Evolutionary conservation across 2,797 vertebrate genomes (phyloP).

Genomic region (Thaleichthys pacificus): DNA sequence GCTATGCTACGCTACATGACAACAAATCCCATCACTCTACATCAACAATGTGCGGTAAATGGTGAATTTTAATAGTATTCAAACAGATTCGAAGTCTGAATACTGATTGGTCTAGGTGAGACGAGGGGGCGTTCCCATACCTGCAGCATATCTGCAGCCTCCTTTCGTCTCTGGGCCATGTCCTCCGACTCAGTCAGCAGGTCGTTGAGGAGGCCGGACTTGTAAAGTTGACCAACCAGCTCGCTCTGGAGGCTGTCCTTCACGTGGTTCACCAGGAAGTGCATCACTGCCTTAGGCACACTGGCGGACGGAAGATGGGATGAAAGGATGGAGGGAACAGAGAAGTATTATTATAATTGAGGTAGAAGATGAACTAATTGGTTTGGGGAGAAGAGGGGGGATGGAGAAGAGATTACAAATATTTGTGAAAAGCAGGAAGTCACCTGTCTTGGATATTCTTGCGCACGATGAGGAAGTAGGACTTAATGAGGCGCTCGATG

Average conservation of each 20-base stretch:
- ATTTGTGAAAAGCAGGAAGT: too few relatives aligned
- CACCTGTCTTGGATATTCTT: constrained; percentile 99
- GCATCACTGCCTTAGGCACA: constrained; percentile 98
- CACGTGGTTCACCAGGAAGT: constrained; percentile 98
- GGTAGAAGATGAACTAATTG: neutral
- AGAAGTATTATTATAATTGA: neutral
- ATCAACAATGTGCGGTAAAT: too few relatives aligned
- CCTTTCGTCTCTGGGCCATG: constrained; percentile 97
- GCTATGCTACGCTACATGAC: neutral
- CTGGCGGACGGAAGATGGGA: constrained; percentile 63
- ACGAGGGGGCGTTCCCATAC: constrained; percentile 59
- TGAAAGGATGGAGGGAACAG: constrained; percentile 33
- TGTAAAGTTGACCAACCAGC: constrained; percentile 95
- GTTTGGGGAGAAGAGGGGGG: too few relatives aligned
- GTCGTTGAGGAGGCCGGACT: constrained; percentile 90
- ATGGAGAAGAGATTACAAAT: too few relatives aligned
- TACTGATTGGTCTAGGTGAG: neutral
- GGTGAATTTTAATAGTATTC: neutral
- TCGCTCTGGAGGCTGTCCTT: constrained; percentile 99
- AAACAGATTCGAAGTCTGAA: neutral
- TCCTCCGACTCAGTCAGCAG: constrained; percentile 97
- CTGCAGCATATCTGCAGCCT: constrained; percentile 97
- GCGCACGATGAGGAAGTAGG: constrained; percentile 97
- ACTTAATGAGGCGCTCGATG: constrained; percentile 97
- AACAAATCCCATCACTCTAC: neutral